A percentile compares a stretch with the other conserved stretches of the same genome.
Evolutionary conservation across 2,797 vertebrate genomes (phyloP).

Genomic region (Hippopotamyrus pictus): DNA sequence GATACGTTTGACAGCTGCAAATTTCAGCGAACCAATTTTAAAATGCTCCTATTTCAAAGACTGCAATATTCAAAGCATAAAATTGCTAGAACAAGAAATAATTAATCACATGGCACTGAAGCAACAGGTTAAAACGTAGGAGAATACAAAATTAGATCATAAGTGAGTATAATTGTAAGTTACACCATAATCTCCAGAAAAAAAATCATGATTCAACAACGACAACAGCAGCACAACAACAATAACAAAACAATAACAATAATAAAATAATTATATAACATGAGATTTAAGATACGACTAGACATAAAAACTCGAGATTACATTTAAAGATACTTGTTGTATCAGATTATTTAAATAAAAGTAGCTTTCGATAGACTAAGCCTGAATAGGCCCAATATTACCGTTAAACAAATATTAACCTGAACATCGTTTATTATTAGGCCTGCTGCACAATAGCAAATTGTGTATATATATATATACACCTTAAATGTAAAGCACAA

Average conservation of each 20-base stretch:
- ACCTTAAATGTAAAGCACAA: neutral
- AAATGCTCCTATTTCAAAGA: conserved; percentile 77
- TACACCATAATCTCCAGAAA: neutral
- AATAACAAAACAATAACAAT: neutral
- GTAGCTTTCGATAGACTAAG: neutral
- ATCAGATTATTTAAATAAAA: neutral
- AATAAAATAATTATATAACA: neutral
- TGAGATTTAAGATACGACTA: neutral
- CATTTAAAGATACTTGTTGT: neutral
- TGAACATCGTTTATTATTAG: neutral
- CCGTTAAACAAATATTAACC: neutral
- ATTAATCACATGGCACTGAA: conserved; percentile 85
- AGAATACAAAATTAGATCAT: conserved; percentile 45
- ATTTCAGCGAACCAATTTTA: conserved; percentile 59
- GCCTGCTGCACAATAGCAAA: neutral
- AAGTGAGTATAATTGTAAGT: neutral
- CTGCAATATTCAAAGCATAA: conserved; percentile 71
- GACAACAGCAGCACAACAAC: neutral
- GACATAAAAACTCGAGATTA: neutral
- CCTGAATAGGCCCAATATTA: neutral
- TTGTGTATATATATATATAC: neutral
- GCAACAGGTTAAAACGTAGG: conserved; percentile 84
- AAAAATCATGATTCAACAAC: neutral
- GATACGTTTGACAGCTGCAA: conserved; percentile 38
- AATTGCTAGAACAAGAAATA: conserved; percentile 88